Evolutionary conservation across 2,113 vertebrate genomes (phyloP).

Genomic region (Lutjanus erythropterus): DNA sequence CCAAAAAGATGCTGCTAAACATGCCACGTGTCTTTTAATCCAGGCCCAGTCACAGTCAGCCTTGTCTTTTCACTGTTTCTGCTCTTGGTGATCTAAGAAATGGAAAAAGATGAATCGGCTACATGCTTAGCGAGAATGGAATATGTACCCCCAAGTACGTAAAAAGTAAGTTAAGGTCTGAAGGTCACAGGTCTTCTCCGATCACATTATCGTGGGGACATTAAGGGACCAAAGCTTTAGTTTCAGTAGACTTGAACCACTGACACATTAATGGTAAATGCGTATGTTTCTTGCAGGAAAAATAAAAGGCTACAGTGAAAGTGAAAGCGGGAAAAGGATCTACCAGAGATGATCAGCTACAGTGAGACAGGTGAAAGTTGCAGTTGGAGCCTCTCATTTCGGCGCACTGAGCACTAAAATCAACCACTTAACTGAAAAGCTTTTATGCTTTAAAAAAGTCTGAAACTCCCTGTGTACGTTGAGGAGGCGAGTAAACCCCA

Average conservation of each 20-base stretch:
- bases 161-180: slow-evolving; percentile 5
- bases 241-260: background rate
- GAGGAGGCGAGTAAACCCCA: background rate
- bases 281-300: slow-evolving; percentile 12
- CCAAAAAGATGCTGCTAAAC: background rate
- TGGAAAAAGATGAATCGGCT: slow-evolving; percentile 1
- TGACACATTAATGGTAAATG: background rate
- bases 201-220: background rate
- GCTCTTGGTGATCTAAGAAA: background rate
- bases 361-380: slow-evolving; percentile 15
- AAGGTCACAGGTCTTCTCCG: slow-evolving; percentile 20
- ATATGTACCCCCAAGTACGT: background rate
- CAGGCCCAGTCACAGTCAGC: background rate
- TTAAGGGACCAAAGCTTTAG: slow-evolving; percentile 1
- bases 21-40: background rate
- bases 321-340: slow-evolving; percentile 11
- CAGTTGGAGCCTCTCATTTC: background rate
- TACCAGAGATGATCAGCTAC: background rate
- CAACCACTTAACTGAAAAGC: background rate
- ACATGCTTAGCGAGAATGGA: background rate
- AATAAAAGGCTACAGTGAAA: slow-evolving; percentile 36
- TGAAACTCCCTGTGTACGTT: background rate
- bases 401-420: background rate
- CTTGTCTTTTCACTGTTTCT: background rate
- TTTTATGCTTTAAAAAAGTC: background rate